These are phyloP conservation scores for Ambastaia sidthimunki DNA, from an alignment of 2,797 vertebrate species.

Conservation along the genomic window DNA sequence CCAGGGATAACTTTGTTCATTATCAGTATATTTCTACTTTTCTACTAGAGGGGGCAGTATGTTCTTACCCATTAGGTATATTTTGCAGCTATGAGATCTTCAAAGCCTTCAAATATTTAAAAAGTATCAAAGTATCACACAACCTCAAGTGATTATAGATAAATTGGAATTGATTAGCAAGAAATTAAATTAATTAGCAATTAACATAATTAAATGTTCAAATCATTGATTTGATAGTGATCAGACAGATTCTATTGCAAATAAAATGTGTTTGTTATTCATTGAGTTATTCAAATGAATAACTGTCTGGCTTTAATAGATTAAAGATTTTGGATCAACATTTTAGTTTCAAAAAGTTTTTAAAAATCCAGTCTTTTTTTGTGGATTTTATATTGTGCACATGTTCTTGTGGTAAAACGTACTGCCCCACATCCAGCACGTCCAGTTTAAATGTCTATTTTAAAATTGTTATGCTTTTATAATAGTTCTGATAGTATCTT, in stretches of 20 bases:
- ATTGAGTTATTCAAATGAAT: neutral
- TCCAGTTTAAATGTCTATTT: conserved; percentile 63
- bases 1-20: conserved; percentile 52
- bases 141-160: conserved; percentile 22
- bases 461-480: conserved; percentile 67
- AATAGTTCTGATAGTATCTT: conserved; percentile 61
- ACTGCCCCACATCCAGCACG: conserved; percentile 60
- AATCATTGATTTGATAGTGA: neutral
- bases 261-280: neutral
- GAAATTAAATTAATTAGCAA: conserved; percentile 4
- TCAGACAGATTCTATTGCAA: neutral
- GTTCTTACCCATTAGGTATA: conserved; percentile 52
- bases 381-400: conserved; percentile 28
- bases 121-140: too few relatives aligned
- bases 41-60: conserved; percentile 70
- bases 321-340: neutral
- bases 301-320: neutral
- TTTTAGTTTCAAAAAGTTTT: neutral
- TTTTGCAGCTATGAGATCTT: conserved; percentile 12
- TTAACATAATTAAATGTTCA: conserved; percentile 21
- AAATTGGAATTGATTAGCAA: conserved; percentile 31
- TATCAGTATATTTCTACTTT: conserved; percentile 63
- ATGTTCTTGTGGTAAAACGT: conserved; percentile 52
- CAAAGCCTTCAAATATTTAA: conserved; percentile 6
- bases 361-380: conserved; percentile 4